Percentiles rank a stretch among this genome's conserved stretches.
Evolutionary conservation across 1,140 invertebrate species (phyloP).

Genomic region (Eriosoma lanigerum): DNA sequence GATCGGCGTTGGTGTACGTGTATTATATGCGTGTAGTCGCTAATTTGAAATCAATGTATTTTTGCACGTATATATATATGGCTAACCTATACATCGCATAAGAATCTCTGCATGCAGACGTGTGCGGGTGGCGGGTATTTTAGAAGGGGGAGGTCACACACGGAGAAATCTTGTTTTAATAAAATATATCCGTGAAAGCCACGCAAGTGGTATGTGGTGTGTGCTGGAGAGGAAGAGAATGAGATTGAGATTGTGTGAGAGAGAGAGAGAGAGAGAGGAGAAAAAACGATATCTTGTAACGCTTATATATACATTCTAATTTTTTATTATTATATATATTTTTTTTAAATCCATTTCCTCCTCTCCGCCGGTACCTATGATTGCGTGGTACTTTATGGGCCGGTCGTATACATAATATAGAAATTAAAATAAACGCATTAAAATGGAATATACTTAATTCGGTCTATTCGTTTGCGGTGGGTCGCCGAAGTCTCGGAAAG

Average conservation of each 20-base stretch:
- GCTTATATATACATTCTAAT: constrained; percentile 19
- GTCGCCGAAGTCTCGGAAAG: background rate
- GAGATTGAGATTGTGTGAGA: background rate
- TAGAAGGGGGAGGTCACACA: constrained; percentile 8
- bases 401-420: background rate
- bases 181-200: constrained; percentile 41
- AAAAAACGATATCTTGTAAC: background rate
- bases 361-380: no score
- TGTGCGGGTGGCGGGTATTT: background rate
- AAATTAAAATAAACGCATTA: constrained; percentile 20
- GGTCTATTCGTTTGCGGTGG: constrained; percentile 7
- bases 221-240: background rate
- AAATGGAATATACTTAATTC: constrained; percentile 22
- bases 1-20: background rate
- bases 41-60: constrained; percentile 49
- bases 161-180: constrained; percentile 43
- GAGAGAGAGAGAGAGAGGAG: background rate
- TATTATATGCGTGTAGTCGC: constrained; percentile 1
- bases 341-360: no score
- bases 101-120: no score
- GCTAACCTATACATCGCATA: no score
- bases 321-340: constrained; percentile 2
- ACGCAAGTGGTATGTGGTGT: no score
- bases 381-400: constrained; percentile 14
- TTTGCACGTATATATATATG: no score